Evolutionary conservation across 2,888 invertebrate genomes (phyloP), one percentile per base, ranked within the genome.

Genomic region (Sphecodes monilicornis): DNA sequence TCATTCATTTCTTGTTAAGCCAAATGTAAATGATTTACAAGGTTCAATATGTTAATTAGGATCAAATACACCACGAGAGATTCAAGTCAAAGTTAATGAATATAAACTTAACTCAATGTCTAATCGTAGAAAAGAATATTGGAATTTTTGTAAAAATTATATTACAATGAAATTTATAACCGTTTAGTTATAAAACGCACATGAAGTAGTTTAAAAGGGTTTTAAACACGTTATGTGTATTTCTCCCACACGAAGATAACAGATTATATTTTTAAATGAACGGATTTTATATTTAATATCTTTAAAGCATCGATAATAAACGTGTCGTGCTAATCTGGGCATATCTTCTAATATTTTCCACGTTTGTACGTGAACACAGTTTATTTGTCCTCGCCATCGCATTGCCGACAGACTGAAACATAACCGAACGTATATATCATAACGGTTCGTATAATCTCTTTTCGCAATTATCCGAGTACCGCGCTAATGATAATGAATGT

Each of bases 401-500:
- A 26, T 60, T 29, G 29, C 16, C 60, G 29, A 60, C 26, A 5
- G 60, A 29, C 26, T 29, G 60, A 29, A 60, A 60, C 60, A 29
- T 29, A 18, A 32, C 0, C 64, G 64, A 10, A 8, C 22, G 10
- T 32, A 32, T 64, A 64, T 32, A 64, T 64, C 32, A 1, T 10
- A 36, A 29, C 43, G 3, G 22, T 36, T n/a, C 18, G 36, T n/a
- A 32, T 36, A 76, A 60, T 76, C 46, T 66, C 46, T 18, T 26
- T 46, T n/a, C 26, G 26, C 69, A 70, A 70, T 75, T 75, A 80
- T 39, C 75, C 69, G 57, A 32, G n/a, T 29, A 75, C 50, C 64
- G 32, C 60, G 29, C 70, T 64, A 66, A 64, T 71, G 64, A 50
- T 64, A 71, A 80, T 36, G 46, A 80, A 64, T 36, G 39, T 50